Evolutionary conservation across 2,113 vertebrate species (phyloP), one percentile per base, ranked within the genome.

Genomic region (Podarcis raffonei): DNA sequence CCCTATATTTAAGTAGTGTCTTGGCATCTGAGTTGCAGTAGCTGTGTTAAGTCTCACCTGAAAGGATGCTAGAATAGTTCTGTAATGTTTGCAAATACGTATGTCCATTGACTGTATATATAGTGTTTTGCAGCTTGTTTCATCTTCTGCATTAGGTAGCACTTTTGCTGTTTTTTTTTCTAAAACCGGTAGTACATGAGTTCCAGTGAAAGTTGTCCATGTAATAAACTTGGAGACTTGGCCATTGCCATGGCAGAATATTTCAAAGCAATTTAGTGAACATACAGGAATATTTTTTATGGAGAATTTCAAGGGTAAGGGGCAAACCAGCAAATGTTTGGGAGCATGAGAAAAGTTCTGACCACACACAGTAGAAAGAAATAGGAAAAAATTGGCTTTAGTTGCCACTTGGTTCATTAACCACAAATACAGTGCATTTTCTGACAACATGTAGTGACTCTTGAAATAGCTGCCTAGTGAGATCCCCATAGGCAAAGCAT

Each of bases 41-140:
- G 62, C 85, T 93, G 84, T 91, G 59, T 83, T 94, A 66, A 59
- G 88, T 94, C 16, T 88, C 89, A 75, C 69, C 16, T 88, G 68
- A 88, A 83, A 35, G 65, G 42, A 66, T 71, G 3, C 86, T 32
- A 74, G 35, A 75, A 20, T 82, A 27, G 84, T 20, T 90, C 94
- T 91, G 81, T 48, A 42, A 20, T 87, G 25, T 81, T 87, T 92
- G 8, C 11, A 82, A 53, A 22, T 66, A 66, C 16, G 25, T 32
- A 16, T 16, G 6, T 89, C 23, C 42, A 92, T n/a, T 86, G 65
- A 71, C n/a, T 79, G 20, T 48, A 8, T 84, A 88, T 92, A 81
- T 74, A 83, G 80, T 92, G 48, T n/a, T 78, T n/a, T 87, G 37
- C 65, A 42, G 30, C 7, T 53, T 32, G 16, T 32, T 72, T 13